Base-by-base conservation (phyloP, 1,140 invertebrate genomes). In the Drosophila lini region DNA sequence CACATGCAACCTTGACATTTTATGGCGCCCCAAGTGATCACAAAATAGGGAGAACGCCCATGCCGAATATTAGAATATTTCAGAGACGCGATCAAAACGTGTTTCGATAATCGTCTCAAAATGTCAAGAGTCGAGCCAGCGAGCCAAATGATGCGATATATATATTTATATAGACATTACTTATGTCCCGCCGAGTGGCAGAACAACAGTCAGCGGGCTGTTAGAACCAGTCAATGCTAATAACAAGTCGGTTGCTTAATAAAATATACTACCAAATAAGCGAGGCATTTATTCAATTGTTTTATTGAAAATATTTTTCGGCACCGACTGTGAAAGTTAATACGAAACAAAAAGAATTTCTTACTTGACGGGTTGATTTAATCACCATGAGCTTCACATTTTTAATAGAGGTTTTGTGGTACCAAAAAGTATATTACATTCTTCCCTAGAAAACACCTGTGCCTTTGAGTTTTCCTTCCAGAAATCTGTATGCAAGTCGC, bases 1-100 rank as follows among this genome's bases (percentile, higher is more conserved):
- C 53, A 71, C 53, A 50, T 56, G 56, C 69, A 74, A 55, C 80
- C 81, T 84, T 83, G 81, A 83, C 81, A 83, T 83, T 83, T 83
- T n/a, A 40, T 50, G 64, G 60, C 59, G 40, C 61, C 73, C 61
- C 52, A 52, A 81, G 68, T 53, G 44, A 52, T 47, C 47, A 67
- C 59, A 28, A 53, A 52, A 61, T 42, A 57, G 42, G 52, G 56
- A 74, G 63, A 59, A 75, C 70, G 63, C 70, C 70, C 71, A 57
- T 71, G 64, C 65, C 36, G 47, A 77, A 71, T 76, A 67, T 52
- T 62, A 57, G 63, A 80, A 79, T 67, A 55, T 75, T 70, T 63
- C 55, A 22, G 36, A 63, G 59, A 50, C 56, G 55, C 59, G 44
- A 58, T 80, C 34, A 57, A 75, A 75, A 56, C 73, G 48, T 64